phyloP scores from a whole-genome alignment of 2,113 vertebrate species.

The Cranoglanis bouderius region DNA sequence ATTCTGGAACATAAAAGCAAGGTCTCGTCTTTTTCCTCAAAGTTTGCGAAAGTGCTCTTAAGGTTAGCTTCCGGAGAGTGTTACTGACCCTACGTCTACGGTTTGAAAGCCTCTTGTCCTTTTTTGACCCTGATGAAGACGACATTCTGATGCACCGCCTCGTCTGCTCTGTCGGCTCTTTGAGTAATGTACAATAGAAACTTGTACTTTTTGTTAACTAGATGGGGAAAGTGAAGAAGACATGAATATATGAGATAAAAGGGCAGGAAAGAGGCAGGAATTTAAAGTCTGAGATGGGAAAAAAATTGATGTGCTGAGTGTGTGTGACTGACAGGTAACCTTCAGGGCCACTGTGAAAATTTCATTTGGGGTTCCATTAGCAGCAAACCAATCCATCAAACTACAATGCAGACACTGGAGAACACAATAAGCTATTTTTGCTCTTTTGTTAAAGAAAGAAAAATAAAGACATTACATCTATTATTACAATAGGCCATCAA shows the following conservation, averaged over 20 bases:
- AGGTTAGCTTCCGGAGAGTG: background rate
- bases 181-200: background rate
- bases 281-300: background rate
- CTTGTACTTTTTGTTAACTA: constrained; percentile 10
- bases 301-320: background rate
- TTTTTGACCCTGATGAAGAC: background rate
- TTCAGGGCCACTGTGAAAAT: constrained; percentile 11
- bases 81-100: background rate
- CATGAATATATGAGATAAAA: background rate
- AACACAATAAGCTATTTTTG: constrained; percentile 4
- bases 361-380: constrained; percentile 38
- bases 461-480: background rate
- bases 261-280: background rate
- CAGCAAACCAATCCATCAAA: constrained; percentile 25
- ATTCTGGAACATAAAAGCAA: background rate
- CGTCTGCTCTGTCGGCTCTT: background rate
- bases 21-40: background rate
- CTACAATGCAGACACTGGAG: constrained; percentile 4
- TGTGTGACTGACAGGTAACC: constrained; percentile 30
- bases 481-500: background rate
- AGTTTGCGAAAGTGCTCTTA: background rate
- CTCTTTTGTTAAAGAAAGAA: background rate
- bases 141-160: background rate
- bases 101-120: background rate
- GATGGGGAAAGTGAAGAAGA: background rate